Evolutionary conservation across 2,113 vertebrate species (phyloP).

Genomic region (Crocuta crocuta): DNA sequence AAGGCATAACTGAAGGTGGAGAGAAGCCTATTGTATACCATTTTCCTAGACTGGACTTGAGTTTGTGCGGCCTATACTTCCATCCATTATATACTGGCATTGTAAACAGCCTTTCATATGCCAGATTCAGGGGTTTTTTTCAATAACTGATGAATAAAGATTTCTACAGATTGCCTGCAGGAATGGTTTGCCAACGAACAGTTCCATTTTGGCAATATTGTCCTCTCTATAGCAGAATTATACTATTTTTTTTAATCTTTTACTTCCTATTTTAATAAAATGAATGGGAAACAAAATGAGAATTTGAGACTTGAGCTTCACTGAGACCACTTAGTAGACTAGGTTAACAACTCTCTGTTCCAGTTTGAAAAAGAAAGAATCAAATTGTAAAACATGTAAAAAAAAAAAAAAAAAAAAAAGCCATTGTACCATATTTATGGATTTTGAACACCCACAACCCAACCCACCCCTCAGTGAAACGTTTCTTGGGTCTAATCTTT

Average conservation of each 20-base stretch:
- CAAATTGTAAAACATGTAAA: not conserved
- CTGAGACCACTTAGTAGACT: not conserved
- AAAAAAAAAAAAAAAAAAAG: not conserved
- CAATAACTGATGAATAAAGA: not conserved
- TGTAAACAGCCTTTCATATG: not conserved
- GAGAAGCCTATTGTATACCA: not conserved
- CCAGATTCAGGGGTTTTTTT: not conserved
- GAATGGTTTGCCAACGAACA: not conserved
- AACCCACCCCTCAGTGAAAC: not conserved
- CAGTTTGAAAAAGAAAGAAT: slow-evolving; percentile 47
- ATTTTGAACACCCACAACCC: not conserved
- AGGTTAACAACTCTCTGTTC: not conserved
- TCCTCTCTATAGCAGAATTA: not conserved
- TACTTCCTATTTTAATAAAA: slow-evolving; percentile 16
- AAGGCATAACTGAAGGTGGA: not conserved
- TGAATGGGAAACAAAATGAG: not conserved
- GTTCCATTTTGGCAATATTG: not conserved
- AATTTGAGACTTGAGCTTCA: slow-evolving; percentile 22
- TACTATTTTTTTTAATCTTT: not conserved
- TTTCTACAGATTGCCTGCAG: not conserved
- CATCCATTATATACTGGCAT: not conserved
- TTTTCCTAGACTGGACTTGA: not conserved
- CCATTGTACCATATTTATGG: not conserved
- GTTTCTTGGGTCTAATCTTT: slow-evolving; percentile 17
- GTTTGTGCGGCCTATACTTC: not conserved